These are phyloP conservation scores for Leptodirus hochenwartii DNA, from an alignment of 2,888 invertebrate genomes.

Conservation along the genomic window DNA sequence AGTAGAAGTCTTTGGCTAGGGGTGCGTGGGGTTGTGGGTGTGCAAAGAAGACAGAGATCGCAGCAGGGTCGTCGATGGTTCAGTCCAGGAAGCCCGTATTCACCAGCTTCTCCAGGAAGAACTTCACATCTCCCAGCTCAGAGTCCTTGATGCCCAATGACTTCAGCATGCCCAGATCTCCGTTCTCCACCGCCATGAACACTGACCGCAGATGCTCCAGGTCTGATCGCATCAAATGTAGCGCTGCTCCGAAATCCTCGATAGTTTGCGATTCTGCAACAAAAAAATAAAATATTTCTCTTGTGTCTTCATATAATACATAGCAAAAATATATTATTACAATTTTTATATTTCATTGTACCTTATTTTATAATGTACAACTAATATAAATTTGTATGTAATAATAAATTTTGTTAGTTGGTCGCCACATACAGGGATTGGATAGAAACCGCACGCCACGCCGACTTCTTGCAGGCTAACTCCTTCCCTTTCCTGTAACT, in stretches of 20 bases:
- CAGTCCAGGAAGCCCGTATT: constrained; percentile 93
- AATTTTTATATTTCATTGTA: too few relatives aligned
- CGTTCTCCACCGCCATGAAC: constrained; percentile 90
- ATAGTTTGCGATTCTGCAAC: constrained; percentile 80
- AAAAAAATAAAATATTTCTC: too few relatives aligned
- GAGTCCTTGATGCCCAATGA: constrained; percentile 90
- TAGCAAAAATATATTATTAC: neutral
- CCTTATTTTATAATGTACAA: too few relatives aligned
- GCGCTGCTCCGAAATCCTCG: constrained; percentile 81
- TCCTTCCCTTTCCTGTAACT: too few relatives aligned
- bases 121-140: constrained; percentile 86
- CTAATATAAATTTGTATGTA: too few relatives aligned
- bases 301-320: too few relatives aligned
- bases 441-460: too few relatives aligned
- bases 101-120: constrained; percentile 88
- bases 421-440: too few relatives aligned
- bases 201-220: constrained; percentile 85
- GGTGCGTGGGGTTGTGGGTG: constrained; percentile 42
- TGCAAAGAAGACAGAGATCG: constrained; percentile 45
- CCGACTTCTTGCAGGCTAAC: too few relatives aligned
- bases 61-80: constrained; percentile 30
- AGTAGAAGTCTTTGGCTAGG: constrained; percentile 55
- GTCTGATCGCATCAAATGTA: constrained; percentile 72
- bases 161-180: constrained; percentile 84
- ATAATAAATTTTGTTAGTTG: too few relatives aligned